Conservation (phyloP, 1,140 invertebrate genomes). For the roundworm (Caenorhabditis elegans) region WBcel235 BX284602.5:7544501-7545000, state of each 20-base stretch:
- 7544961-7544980: constrained; percentile 65
- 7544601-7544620: constrained; percentile 63
- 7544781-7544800: constrained; percentile 59
- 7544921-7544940: constrained; percentile 64
- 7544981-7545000: constrained; percentile 58
- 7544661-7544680: constrained; percentile 60
- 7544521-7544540: constrained; percentile 28
- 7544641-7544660: constrained; percentile 61
- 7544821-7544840: constrained; percentile 49
- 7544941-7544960: constrained; percentile 61
- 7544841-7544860: constrained; percentile 49
- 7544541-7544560: background rate
- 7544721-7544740: constrained; percentile 55
- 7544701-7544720: constrained; percentile 54
- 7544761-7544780: constrained; percentile 65
- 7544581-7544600: constrained; percentile 49
- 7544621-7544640: constrained; percentile 65
- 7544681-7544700: constrained; percentile 63
- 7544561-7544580: constrained; percentile 41
- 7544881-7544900: constrained; percentile 61
- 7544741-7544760: constrained; percentile 55
- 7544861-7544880: constrained; percentile 51
- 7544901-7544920: constrained; percentile 63
- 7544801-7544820: constrained; percentile 56
- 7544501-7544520: constrained; percentile 55